phyloP scores from a whole-genome alignment of 2,888 invertebrate species.

The Scaptomyza reducta region DNA sequence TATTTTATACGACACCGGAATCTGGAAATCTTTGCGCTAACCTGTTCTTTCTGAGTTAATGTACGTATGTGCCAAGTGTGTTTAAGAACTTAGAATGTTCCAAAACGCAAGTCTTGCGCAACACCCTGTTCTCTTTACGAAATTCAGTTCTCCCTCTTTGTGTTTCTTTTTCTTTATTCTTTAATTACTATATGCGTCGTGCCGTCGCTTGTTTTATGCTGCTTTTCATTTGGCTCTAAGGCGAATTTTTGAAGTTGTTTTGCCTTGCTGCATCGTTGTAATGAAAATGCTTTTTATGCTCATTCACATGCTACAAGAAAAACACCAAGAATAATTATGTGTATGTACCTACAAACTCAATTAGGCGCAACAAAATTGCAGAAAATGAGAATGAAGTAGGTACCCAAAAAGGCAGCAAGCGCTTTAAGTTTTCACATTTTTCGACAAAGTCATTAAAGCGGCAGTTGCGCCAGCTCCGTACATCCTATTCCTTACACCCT shows the following conservation, averaged over 20 bases:
- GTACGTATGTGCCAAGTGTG: background rate
- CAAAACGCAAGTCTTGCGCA: conserved; percentile 22
- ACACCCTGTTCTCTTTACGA: conserved; percentile 12
- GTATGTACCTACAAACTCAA: conserved; percentile 59
- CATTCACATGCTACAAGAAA: conserved; percentile 49
- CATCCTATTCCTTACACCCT: background rate
- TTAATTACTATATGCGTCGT: conserved; percentile 1
- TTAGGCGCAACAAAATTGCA: conserved; percentile 56
- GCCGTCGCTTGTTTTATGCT: conserved; percentile 3
- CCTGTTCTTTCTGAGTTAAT: too few relatives aligned
- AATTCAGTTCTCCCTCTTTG: background rate
- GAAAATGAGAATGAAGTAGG: background rate
- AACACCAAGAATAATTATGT: conserved; percentile 7
- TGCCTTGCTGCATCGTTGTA: conserved; percentile 50
- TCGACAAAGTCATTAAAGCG: conserved; percentile 50
- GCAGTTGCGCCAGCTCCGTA: background rate
- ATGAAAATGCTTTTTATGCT: conserved; percentile 71
- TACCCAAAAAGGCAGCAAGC: conserved; percentile 24
- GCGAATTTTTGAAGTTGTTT: conserved; percentile 56
- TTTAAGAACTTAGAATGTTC: conserved; percentile 29
- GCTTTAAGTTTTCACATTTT: conserved; percentile 34
- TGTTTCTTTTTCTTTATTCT: background rate
- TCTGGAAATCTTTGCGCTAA: too few relatives aligned
- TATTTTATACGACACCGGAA: too few relatives aligned
- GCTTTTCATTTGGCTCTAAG: conserved; percentile 37